phyloP scores from a whole-genome alignment of 2,797 vertebrate species.

The Antrozous pallidus region DNA sequence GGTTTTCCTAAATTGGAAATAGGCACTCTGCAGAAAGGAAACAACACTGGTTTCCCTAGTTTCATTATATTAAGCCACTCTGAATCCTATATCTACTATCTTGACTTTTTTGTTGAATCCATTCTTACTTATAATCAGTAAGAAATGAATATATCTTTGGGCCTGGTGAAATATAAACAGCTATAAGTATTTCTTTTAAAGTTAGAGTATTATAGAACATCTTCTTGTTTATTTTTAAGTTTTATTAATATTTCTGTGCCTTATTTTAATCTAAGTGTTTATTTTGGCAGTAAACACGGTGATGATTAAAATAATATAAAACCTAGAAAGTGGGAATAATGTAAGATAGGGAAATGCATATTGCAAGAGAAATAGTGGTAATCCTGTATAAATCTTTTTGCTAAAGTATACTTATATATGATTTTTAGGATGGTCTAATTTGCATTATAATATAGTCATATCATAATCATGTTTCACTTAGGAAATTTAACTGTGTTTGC shows the following conservation, averaged over 20 bases:
- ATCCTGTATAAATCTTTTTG: not conserved
- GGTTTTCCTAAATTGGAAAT: not conserved
- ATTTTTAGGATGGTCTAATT: not conserved
- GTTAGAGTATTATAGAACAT: not conserved
- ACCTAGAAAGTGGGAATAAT: not conserved
- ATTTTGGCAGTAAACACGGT: not conserved
- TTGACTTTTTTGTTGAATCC: not conserved
- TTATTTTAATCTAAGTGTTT: not conserved
- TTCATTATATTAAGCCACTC: not conserved
- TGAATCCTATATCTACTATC: not conserved
- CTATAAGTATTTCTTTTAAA: not conserved
- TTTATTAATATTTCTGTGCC: not conserved
- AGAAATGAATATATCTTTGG: not conserved
- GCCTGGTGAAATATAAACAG: not conserved
- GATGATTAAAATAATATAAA: not conserved
- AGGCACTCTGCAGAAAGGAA: not conserved
- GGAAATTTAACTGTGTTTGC: not conserved
- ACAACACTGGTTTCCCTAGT: not conserved
- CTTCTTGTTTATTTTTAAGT: not conserved
- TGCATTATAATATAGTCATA: not conserved
- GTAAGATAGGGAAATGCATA: not conserved
- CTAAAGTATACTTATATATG: not conserved
- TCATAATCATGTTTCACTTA: not conserved
- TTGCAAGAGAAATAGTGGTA: not conserved
- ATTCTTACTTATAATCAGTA: not conserved